These are phyloP conservation scores for Gnatocerus cornutus DNA, from an alignment of 2,888 invertebrate genomes.

Conservation along the genomic window DNA sequence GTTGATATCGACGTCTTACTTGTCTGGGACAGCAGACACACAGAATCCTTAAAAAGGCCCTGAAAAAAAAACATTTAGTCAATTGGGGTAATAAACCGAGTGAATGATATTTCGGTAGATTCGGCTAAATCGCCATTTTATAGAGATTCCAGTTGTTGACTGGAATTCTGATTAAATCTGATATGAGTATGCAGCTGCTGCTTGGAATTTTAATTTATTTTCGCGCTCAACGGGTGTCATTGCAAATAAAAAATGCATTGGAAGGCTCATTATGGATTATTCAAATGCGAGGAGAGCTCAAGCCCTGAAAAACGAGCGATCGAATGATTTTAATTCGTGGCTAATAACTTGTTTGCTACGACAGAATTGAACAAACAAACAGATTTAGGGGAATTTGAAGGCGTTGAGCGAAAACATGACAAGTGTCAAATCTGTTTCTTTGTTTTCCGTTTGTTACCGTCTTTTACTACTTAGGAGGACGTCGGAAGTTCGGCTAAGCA, in stretches of 20 bases:
- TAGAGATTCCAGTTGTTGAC: background rate
- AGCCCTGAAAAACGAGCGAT: slow-evolving; percentile 1
- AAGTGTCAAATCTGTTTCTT: slow-evolving; percentile 10
- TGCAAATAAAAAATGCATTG: slow-evolving; percentile 18
- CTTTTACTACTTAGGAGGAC: slow-evolving; percentile 2
- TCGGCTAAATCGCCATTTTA: background rate
- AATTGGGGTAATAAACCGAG: background rate
- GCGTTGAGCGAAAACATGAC: background rate
- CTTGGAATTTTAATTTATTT: slow-evolving; percentile 3
- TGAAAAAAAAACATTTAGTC: slow-evolving; percentile 73
- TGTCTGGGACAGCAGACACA: slow-evolving; percentile 92
- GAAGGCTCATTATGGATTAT: slow-evolving; percentile 11
- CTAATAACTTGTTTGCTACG: too few relatives aligned
- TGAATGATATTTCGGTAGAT: background rate
- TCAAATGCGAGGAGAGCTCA: slow-evolving; percentile 1
- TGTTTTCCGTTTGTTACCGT: slow-evolving; percentile 1
- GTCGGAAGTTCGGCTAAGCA: slow-evolving; percentile 11
- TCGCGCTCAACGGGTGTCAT: background rate
- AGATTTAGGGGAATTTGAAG: too few relatives aligned
- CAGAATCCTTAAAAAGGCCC: slow-evolving; percentile 93
- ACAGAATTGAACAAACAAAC: too few relatives aligned
- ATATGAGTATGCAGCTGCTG: slow-evolving; percentile 10
- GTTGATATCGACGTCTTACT: slow-evolving; percentile 86
- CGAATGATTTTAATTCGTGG: background rate
- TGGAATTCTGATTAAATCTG: slow-evolving; percentile 5